Conservation (phyloP, 1,140 invertebrate genomes). For the Mercenaria mercenaria region DNA sequence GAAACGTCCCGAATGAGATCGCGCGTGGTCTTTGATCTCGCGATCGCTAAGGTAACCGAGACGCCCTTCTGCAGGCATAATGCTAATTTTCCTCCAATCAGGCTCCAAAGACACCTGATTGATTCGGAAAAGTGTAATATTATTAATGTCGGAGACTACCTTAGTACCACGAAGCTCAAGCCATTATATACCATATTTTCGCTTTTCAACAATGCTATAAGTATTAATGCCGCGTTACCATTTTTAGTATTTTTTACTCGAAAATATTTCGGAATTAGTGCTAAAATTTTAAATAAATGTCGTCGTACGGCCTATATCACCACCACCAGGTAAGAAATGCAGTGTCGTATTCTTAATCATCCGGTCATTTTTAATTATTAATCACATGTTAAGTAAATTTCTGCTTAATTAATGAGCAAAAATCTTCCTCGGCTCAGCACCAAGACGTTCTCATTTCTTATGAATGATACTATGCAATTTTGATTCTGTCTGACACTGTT, state of each 20-base stretch:
- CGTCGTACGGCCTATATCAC: constrained; percentile 61
- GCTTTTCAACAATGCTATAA: not conserved
- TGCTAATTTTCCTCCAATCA: constrained; percentile 57
- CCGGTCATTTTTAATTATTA: constrained; percentile 63
- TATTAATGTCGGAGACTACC: constrained; percentile 51
- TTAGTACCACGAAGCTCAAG: not conserved
- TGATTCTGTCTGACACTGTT: constrained; percentile 45
- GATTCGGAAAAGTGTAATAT: constrained; percentile 49
- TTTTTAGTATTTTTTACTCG: not conserved
- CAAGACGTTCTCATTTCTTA: constrained; percentile 63
- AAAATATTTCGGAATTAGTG: constrained; percentile 39
- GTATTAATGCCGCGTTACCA: not conserved
- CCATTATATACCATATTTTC: constrained; percentile 55
- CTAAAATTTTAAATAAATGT: constrained; percentile 40
- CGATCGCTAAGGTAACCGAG: constrained; percentile 36
- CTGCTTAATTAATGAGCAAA: constrained; percentile 61
- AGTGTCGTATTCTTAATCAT: constrained; percentile 34
- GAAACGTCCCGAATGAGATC: constrained; percentile 55
- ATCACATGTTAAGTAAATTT: constrained; percentile 49
- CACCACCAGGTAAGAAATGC: constrained; percentile 57
- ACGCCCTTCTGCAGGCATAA: constrained; percentile 60
- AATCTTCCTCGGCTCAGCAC: not conserved
- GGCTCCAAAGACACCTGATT: constrained; percentile 48
- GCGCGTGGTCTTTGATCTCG: constrained; percentile 53
- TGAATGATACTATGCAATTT: constrained; percentile 64